phyloP scores from a whole-genome alignment of 2,888 invertebrate genomes.

The Parthenolecanium corni region DNA sequence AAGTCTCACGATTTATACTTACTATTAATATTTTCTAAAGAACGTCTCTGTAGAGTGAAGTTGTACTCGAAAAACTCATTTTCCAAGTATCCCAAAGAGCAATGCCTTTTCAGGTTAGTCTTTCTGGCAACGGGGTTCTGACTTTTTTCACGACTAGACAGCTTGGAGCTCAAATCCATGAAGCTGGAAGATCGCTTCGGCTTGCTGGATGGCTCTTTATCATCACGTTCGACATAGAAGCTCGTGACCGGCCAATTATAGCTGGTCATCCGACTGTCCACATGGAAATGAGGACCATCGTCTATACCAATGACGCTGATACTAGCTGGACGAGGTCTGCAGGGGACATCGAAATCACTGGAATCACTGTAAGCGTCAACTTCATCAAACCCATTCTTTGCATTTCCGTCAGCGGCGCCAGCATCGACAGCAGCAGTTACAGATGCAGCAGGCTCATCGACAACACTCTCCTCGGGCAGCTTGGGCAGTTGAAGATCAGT shows the following conservation, averaged over 20 bases:
- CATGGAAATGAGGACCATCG: conserved; percentile 5
- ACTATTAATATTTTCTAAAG: conserved; percentile 16
- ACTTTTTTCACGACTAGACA: not conserved
- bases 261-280: conserved; percentile 29
- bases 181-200: not conserved
- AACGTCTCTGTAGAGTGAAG: conserved; percentile 11
- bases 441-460: not conserved
- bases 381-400: too few species aligned
- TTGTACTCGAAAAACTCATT: conserved; percentile 16
- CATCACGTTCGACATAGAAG: conserved; percentile 22
- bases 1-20: too few species aligned
- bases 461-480: too few species aligned
- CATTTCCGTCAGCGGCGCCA: too few species aligned
- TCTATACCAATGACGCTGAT: not conserved
- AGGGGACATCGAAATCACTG: not conserved
- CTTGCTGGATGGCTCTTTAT: not conserved
- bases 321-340: too few species aligned
- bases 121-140: conserved; percentile 1
- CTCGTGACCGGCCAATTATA: conserved; percentile 30
- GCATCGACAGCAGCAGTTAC: not conserved
- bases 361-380: not conserved
- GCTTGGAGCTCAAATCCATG: not conserved
- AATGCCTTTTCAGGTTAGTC: conserved; percentile 20
- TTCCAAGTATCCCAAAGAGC: conserved; percentile 21
- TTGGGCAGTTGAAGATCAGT: conserved; percentile 4